A percentile compares a stretch with the other conserved stretches of the same genome.
phyloP scores from a whole-genome alignment of 2,113 vertebrate genomes.

The Bettongia penicillata region DNA sequence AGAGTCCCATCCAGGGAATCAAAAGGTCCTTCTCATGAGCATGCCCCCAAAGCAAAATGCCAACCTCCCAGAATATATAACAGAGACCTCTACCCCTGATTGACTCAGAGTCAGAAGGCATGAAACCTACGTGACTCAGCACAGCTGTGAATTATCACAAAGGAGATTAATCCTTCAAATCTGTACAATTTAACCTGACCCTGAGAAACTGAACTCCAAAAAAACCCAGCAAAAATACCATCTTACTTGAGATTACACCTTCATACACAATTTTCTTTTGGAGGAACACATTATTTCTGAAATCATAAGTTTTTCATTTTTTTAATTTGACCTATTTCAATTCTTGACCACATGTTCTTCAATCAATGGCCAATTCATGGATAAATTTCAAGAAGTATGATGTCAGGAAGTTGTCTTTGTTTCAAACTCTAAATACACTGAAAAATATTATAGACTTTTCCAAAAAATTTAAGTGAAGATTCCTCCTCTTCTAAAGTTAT shows the following conservation, averaged over 20 bases:
- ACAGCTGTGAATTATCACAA: too few species aligned
- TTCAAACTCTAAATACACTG: conserved; percentile 84
- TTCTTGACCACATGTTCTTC: conserved; percentile 84
- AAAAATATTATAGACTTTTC: conserved; percentile 87
- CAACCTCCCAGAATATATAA: too few species aligned
- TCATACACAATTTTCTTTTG: neutral
- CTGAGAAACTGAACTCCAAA: too few species aligned
- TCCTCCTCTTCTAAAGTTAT: conserved; percentile 83
- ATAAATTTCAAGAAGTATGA: conserved; percentile 81
- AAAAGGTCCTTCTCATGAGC: too few species aligned
- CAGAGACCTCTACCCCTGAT: too few species aligned
- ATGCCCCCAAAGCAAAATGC: too few species aligned
- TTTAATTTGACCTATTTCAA: conserved; percentile 76
- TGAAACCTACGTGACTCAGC: too few species aligned
- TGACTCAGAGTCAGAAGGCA: too few species aligned
- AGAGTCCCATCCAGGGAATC: too few species aligned
- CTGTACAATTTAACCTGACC: too few species aligned
- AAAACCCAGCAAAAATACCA: too few species aligned
- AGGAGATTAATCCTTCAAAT: too few species aligned
- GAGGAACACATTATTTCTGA: conserved; percentile 85
- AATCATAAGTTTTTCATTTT: conserved; percentile 53
- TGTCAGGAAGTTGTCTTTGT: conserved; percentile 81
- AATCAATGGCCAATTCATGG: conserved; percentile 85
- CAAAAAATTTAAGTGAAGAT: conserved; percentile 87
- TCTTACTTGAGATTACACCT: neutral